phyloP scores from a whole-genome alignment of 2,113 vertebrate genomes.

The Ceyx margarethae region DNA sequence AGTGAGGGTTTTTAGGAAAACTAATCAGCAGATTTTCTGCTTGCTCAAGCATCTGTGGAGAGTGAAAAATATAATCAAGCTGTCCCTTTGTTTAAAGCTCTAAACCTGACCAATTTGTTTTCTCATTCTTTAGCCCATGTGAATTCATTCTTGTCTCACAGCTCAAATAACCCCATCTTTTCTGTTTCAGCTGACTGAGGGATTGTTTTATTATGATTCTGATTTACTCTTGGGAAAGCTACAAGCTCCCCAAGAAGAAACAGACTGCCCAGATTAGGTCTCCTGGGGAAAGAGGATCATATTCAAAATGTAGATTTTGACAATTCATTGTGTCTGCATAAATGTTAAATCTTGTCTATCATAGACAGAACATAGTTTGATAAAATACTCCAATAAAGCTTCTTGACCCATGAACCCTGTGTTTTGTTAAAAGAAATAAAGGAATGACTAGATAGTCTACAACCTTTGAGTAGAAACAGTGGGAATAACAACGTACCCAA shows the following conservation, averaged over 20 bases:
- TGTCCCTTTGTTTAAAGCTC: slow-evolving; percentile 3
- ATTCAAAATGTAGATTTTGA: not conserved
- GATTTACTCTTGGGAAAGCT: slow-evolving; percentile 11
- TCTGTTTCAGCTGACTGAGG: not conserved
- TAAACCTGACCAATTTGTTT: slow-evolving; percentile 14
- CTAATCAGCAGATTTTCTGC: slow-evolving; percentile 36
- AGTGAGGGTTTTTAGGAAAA: slow-evolving; percentile 23
- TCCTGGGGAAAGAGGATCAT: not conserved
- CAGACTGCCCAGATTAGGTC: not conserved
- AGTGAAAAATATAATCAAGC: slow-evolving; percentile 39
- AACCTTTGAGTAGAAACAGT: not conserved
- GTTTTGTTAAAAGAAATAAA: not conserved
- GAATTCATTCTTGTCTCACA: slow-evolving; percentile 1
- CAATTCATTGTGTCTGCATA: not conserved
- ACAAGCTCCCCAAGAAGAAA: not conserved
- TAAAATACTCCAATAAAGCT: not conserved
- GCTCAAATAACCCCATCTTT: not conserved
- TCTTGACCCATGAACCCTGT: not conserved
- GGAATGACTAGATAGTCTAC: not conserved
- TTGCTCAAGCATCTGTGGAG: slow-evolving; percentile 25
- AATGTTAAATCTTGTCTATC: not conserved
- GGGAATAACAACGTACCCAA: not conserved
- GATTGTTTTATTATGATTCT: not conserved
- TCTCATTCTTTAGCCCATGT: not conserved
- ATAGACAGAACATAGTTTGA: not conserved